Evolutionary conservation across 1,140 invertebrate genomes (phyloP), one percentile per base, ranked within the genome.

Genomic region (Pseudomyrmex sp.): DNA sequence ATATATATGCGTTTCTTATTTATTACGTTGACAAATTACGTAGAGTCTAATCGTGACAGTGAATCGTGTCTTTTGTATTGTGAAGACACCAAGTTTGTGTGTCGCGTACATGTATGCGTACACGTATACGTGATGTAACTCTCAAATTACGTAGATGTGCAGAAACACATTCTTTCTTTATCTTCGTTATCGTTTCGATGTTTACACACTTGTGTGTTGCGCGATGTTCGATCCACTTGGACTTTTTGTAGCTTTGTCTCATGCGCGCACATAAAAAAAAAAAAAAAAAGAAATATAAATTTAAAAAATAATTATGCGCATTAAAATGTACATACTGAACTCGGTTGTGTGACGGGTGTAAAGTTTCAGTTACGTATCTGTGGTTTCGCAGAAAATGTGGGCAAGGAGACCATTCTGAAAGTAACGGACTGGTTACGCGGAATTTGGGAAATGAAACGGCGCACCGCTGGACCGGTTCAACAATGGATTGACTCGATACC

Each of bases 401-500:
- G 93, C 2, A 93, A 91, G 80, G 93, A 94, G 63, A 90, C 93
- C 56, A 85, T 94, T 69, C 50, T 94, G 66, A 85, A 90, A 84
- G 93, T 94, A 15, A 92, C 93, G 52, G 89, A 92, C 79, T 94
- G 93, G 94, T 66, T 94, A 23, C 91, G 91, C 54, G 88, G 91
- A 35, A 90, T 94, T 83, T 94, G 94, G 93, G 92, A 94, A 84
- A 94, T 94, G 94, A 92, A 91, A 90, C 76, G 76, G 12, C 93
- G 93, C 48, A 82, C 89, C 10, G 82, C 83, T 48, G 91, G 90
- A 73, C 93, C 93, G 35, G 92, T 95, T 82, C 94, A 95, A 85
- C 93, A 94, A 94, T 95, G 94, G 94, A 92, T 95, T 85, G 93
- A 95, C 61, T 94, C 94, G 9, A 91, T 95, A 85, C 94, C 94